These are phyloP conservation scores for Salvelinus fontinalis DNA, from an alignment of 2,113 vertebrate species.

Conservation along the genomic window DNA sequence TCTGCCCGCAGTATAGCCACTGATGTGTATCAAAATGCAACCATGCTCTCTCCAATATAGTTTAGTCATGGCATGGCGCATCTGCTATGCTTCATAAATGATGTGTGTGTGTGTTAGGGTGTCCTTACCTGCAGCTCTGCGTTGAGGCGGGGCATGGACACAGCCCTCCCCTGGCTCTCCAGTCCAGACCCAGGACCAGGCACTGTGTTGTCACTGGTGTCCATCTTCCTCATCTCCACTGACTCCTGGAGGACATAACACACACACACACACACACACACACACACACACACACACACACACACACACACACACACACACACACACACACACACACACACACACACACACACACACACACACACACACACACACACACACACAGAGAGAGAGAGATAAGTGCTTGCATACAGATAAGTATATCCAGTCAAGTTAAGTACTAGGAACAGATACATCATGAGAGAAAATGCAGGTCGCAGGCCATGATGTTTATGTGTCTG, in stretches of 20 bases:
- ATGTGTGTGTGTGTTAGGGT: not conserved
- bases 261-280: not conserved
- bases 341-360: no score
- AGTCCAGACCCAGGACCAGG: constrained; percentile 77
- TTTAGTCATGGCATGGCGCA: not conserved
- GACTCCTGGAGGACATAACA: constrained; percentile 70
- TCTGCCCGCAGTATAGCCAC: not conserved
- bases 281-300: no score
- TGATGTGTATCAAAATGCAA: no score
- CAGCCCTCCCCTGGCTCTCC: constrained; percentile 88
- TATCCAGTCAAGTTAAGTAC: no score
- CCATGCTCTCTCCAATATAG: not conserved
- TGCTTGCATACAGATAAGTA: no score
- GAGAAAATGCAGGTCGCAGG: no score
- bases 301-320: no score
- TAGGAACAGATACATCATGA: not conserved
- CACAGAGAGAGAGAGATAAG: no score
- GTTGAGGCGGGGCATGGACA: constrained; percentile 91
- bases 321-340: not conserved
- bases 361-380: no score
- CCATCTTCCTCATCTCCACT: constrained; percentile 86
- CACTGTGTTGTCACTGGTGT: constrained; percentile 68
- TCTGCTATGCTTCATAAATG: not conserved
- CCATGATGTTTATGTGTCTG: not conserved
- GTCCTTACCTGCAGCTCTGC: constrained; percentile 83